Base-by-base conservation (phyloP, 2,888 invertebrate species). In the Cephonodes hylas region DNA sequence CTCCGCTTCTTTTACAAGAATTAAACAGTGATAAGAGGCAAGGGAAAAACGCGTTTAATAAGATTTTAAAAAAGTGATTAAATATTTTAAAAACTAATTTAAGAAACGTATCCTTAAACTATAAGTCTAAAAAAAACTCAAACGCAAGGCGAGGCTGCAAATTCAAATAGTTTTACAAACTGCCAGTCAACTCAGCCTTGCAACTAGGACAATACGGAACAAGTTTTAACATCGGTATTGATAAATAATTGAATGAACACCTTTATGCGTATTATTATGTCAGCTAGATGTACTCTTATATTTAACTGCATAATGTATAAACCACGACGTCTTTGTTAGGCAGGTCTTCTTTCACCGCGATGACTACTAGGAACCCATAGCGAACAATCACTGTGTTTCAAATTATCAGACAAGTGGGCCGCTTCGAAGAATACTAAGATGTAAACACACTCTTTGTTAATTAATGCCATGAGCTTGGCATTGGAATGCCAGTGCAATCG, bases 381-480 rank as follows among this genome's bases (percentile, higher is more conserved):
- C 70, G 64, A 68, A 85, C 85, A 86, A 82, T 85, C 79, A 56
- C 59, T 72, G 70, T 68, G 75, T 72, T 72, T 23, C 34, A 78
- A 73, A 72, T 71, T 76, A 45, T 63, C 77, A 63, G 76, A 79
- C 79, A 74, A 63, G 63, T 69, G 66, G 67, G 70, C n/a, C 75
- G 71, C 65, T 88, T 88, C 87, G 71, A 77, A 80, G 88, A 87
- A 89, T 53, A 75, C 75, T 68, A 74, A 68, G 68, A 70, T 76
- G 78, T 80, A 83, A 83, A 85, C 83, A 83, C 72, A 57, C 18
- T 61, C 38, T 61, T 60, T 60, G 60, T 60, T 48, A 60, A 53
- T 60, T 53, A 60, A 42, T 27, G 53, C 53, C 53, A 27, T 10
- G 53, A 53, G 53, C 31, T 53, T 53, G 27, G n/a, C n/a, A n/a